A percentile compares a stretch with the other conserved stretches of the same genome.
phyloP scores from a whole-genome alignment of 2,797 vertebrate genomes.

The Chelonia mydas region DNA sequence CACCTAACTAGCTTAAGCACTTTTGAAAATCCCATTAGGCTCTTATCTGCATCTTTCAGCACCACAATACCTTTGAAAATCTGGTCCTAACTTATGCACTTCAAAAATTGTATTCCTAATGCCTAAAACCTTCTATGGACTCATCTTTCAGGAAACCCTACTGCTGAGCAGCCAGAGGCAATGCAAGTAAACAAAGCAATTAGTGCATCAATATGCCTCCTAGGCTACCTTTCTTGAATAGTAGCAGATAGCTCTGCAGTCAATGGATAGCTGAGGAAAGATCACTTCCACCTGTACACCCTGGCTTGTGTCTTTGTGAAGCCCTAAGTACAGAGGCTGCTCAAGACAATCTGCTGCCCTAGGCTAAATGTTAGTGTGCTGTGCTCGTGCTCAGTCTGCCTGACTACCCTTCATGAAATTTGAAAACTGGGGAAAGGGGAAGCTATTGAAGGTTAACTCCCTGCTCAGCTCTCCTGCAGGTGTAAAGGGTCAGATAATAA shows the following conservation, averaged over 20 bases:
- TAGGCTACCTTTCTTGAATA: not conserved
- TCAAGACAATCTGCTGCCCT: slow-evolving; percentile 11
- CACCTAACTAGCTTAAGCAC: not conserved
- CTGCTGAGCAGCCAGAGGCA: not conserved
- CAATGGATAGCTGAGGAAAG: not conserved
- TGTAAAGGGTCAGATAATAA: not conserved
- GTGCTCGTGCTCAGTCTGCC: not conserved
- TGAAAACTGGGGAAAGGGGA: not conserved
- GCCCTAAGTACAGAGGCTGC: not conserved
- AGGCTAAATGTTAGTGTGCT: not conserved
- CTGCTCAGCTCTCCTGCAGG: not conserved
- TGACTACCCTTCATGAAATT: fast-evolving
- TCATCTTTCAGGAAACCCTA: not conserved
- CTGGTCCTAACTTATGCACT: not conserved
- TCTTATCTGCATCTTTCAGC: not conserved
- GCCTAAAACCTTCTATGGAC: not conserved
- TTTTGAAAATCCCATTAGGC: slow-evolving; percentile 18
- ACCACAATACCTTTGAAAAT: not conserved
- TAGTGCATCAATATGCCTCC: not conserved
- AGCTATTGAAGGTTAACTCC: not conserved
- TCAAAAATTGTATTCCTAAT: not conserved
- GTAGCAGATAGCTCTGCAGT: not conserved
- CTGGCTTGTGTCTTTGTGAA: not conserved
- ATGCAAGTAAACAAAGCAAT: not conserved
- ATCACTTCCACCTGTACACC: slow-evolving; percentile 15